These are phyloP conservation scores for Cataglyphis livida DNA, from an alignment of 2,888 invertebrate species.

Conservation along the genomic window DNA sequence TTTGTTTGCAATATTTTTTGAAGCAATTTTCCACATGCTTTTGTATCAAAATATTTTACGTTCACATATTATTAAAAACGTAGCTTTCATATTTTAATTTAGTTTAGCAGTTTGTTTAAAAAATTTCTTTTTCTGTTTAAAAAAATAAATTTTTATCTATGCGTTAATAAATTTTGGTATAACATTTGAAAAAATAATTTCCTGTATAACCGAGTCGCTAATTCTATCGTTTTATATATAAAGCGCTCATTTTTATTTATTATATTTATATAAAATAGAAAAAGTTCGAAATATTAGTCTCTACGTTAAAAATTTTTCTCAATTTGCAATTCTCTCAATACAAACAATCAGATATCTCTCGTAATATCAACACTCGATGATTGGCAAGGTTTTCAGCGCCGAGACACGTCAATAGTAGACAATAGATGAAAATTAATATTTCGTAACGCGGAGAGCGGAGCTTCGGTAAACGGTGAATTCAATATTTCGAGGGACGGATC, in stretches of 20 bases:
- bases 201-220: background rate
- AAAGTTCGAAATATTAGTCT: background rate
- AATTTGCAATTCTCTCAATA: constrained; percentile 14
- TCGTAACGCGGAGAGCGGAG: constrained; percentile 54
- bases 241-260: background rate
- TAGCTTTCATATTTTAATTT: constrained; percentile 16
- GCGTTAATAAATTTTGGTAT: constrained; percentile 7
- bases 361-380: constrained; percentile 50
- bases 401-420: constrained; percentile 32
- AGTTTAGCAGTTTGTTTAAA: background rate
- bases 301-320: constrained; percentile 12
- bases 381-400: constrained; percentile 55
- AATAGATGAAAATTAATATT: constrained; percentile 67
- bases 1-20: constrained; percentile 16
- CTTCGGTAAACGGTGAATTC: constrained; percentile 67
- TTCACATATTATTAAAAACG: constrained; percentile 6
- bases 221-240: background rate
- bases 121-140: background rate
- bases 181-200: background rate
- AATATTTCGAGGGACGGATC: constrained; percentile 70
- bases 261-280: constrained; percentile 6
- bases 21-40: background rate
- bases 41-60: background rate
- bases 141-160: constrained; percentile 18
- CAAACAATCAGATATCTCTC: constrained; percentile 37